Evolutionary conservation across 2,113 vertebrate species (phyloP).

Genomic region (Paratilapia polleni): DNA sequence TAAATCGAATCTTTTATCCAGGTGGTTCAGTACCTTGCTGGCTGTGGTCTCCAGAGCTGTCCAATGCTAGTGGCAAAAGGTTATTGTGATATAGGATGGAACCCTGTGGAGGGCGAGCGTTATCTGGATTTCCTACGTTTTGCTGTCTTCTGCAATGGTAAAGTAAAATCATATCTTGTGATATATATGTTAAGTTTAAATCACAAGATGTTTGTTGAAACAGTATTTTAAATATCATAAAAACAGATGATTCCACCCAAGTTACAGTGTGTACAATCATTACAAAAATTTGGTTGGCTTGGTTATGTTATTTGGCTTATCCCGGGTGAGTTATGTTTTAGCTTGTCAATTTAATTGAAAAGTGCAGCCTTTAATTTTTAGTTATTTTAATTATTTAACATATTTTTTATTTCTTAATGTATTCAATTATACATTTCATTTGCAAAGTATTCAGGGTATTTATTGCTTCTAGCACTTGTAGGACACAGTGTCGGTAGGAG

Average conservation of each 20-base stretch:
- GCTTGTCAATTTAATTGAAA: neutral
- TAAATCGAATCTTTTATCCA: constrained; percentile 56
- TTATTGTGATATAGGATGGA: constrained; percentile 95
- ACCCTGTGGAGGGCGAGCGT: constrained; percentile 95
- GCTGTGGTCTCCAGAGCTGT: constrained; percentile 92
- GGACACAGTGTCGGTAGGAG: neutral
- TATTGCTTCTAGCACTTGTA: neutral
- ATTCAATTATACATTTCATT: neutral
- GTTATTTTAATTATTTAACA: neutral
- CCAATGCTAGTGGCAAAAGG: constrained; percentile 89
- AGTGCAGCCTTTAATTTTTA: neutral
- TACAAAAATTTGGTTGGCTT: neutral
- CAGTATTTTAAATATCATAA: neutral
- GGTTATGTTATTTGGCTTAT: neutral
- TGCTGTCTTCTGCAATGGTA: constrained; percentile 96
- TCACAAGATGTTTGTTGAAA: neutral
- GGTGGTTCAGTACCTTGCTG: constrained; percentile 93
- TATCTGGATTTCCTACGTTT: constrained; percentile 96
- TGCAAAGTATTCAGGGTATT: neutral
- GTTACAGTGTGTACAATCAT: neutral
- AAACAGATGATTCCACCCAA: neutral
- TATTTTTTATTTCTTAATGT: neutral
- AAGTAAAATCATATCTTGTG: neutral
- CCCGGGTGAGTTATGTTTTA: neutral
- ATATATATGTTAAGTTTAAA: too few species aligned